Base-by-base conservation (phyloP, 2,888 invertebrate species). In the Acrocyrtus sp. region DNA sequence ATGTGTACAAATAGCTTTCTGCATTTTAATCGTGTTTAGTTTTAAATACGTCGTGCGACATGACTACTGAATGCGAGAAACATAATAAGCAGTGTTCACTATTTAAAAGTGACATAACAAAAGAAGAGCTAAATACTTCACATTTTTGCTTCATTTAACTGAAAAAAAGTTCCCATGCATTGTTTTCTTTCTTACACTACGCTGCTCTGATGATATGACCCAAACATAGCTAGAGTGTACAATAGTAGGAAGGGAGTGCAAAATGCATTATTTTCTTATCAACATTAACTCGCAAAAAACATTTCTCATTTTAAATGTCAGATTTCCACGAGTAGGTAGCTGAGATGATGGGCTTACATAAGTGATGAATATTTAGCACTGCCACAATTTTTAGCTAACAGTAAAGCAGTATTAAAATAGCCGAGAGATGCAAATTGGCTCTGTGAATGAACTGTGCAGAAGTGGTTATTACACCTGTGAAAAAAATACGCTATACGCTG, bases 141-240 rank as follows among this genome's bases (percentile, higher is more conserved):
- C 5, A 19, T 24, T 24, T 24, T 51, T 27, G 17, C 41, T 39
- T 29, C 17, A 29, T 41, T 56, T 15, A 22, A 5, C 12, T 6
- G 41, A 15, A 62, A 66, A 67, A 67, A 58, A 41, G 34, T 58
- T 67, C 60, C 60, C 68, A 67, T 39, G 53, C 24, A 54, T 68
- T 68, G 68, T 68, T 54, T 58, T 43, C 56, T 29, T 6, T 24
- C 2, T 50, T 22, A 17, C 5, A 12, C 34, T 12, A 34, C 34
- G n/a, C n/a, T n/a, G n/a, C n/a, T n/a, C n/a, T n/a, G n/a, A n/a
- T n/a, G n/a, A n/a, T n/a, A n/a, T n/a, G n/a, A n/a, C n/a, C n/a
- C n/a, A n/a, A n/a, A n/a, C n/a, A n/a, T n/a, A n/a, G n/a, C n/a
- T n/a, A n/a, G n/a, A n/a, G n/a, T n/a, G n/a, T n/a, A n/a, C n/a